Evolutionary conservation across 1,140 invertebrate species (phyloP).

Genomic region (Oreohelix idahoensis): DNA sequence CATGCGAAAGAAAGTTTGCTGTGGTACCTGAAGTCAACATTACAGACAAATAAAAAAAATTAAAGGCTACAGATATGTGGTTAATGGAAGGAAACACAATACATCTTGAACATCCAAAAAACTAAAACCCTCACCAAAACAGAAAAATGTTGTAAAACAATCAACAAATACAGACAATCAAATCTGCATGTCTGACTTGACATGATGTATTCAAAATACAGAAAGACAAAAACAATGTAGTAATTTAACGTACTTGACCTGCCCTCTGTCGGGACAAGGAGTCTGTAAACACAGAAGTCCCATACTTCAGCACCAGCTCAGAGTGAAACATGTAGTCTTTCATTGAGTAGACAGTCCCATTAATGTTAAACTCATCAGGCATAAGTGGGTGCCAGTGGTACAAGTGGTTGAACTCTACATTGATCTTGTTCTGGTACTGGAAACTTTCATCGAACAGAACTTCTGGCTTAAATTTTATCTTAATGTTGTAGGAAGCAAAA

Average conservation of each 20-base stretch:
- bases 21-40: too few species aligned
- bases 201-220: too few species aligned
- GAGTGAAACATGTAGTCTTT: conserved; percentile 71
- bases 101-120: too few species aligned
- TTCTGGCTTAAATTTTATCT: conserved; percentile 71
- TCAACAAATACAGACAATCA: too few species aligned
- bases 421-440: conserved; percentile 74
- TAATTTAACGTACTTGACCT: conserved; percentile 69
- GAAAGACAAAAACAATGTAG: too few species aligned
- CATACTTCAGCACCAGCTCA: conserved; percentile 70
- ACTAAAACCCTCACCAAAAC: too few species aligned
- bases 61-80: too few species aligned
- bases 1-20: too few species aligned
- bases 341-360: conserved; percentile 65
- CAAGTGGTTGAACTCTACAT: conserved; percentile 73
- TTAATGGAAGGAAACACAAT: too few species aligned
- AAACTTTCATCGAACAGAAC: conserved; percentile 68
- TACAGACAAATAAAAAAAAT: too few species aligned
- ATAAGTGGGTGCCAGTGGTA: conserved; percentile 75
- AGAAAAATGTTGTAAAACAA: too few species aligned
- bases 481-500: conserved; percentile 72
- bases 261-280: conserved; percentile 69
- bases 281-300: conserved; percentile 70
- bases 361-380: conserved; percentile 70
- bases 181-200: too few species aligned